These are phyloP conservation scores for Mayetiola destructor DNA, from an alignment of 2,888 invertebrate species.

Conservation along the genomic window DNA sequence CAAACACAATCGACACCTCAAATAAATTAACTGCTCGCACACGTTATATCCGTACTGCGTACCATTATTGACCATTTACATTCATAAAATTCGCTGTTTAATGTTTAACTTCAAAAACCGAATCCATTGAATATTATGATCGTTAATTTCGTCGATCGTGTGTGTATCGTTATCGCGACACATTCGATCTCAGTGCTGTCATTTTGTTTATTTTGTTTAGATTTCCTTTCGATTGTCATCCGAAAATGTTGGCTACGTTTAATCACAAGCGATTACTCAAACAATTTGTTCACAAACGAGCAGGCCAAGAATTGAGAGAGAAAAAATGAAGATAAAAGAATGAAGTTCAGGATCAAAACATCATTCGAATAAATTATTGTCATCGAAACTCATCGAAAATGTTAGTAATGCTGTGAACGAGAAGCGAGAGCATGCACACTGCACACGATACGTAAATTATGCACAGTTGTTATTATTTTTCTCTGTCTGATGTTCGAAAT, in stretches of 20 bases:
- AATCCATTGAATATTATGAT: neutral
- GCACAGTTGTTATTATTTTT: neutral
- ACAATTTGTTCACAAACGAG: neutral
- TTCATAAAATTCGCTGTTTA: too few relatives aligned
- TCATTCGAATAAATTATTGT: neutral
- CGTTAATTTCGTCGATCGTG: too few relatives aligned
- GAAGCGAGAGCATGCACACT: too few relatives aligned
- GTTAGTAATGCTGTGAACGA: neutral
- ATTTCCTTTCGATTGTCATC: too few relatives aligned
- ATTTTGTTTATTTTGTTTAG: too few relatives aligned
- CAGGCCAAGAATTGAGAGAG: neutral
- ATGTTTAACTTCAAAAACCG: too few relatives aligned
- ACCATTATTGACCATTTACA: too few relatives aligned
- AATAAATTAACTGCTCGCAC: slow-evolving; percentile 8
- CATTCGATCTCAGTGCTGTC: too few relatives aligned
- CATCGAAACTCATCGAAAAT: neutral
- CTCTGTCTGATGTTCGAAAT: neutral
- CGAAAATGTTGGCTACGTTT: too few relatives aligned
- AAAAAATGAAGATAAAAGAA: neutral
- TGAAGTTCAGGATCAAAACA: slow-evolving; percentile 1
- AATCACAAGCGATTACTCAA: slow-evolving; percentile 4
- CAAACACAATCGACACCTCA: slow-evolving; percentile 10
- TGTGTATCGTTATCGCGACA: too few relatives aligned
- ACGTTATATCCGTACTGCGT: neutral
- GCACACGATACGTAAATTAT: slow-evolving; percentile 1